A percentile compares a stretch with the other conserved stretches of the same genome.
Conservation (phyloP, 2,888 invertebrate species). For the Dryobotodes eremita region DNA sequence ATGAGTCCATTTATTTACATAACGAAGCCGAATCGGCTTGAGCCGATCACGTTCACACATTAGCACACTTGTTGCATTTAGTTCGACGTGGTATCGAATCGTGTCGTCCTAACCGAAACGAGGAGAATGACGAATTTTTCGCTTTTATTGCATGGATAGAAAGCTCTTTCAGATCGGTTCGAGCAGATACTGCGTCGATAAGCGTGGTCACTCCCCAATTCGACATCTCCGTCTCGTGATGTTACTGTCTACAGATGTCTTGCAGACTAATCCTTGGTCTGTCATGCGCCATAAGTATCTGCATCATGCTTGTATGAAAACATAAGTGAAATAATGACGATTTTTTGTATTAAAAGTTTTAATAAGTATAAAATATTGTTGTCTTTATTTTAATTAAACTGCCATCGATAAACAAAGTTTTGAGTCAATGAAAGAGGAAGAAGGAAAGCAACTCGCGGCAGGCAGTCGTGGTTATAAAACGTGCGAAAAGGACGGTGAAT, state of each 20-base stretch:
- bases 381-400: not conserved
- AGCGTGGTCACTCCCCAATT: not conserved
- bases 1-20: not conserved
- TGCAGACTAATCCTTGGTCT: not conserved
- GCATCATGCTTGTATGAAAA: conserved; percentile 13
- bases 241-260: not conserved
- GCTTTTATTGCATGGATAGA: not conserved
- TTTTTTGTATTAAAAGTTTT: conserved; percentile 10
- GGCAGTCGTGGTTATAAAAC: too few species aligned
- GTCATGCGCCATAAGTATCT: not conserved
- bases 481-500: not conserved
- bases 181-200: not conserved
- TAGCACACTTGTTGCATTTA: not conserved
- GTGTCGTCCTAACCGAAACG: not conserved
- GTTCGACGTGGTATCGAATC: not conserved
- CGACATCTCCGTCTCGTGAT: not conserved
- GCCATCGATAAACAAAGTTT: not conserved
- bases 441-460: not conserved
- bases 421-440: not conserved
- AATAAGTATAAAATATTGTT: not conserved
- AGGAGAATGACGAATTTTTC: not conserved
- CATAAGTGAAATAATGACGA: not conserved
- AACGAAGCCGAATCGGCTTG: not conserved
- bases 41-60: not conserved
- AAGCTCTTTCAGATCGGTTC: not conserved